Evolutionary conservation across 2,113 vertebrate species (phyloP).

Genomic region (Neogobius melanostomus): DNA sequence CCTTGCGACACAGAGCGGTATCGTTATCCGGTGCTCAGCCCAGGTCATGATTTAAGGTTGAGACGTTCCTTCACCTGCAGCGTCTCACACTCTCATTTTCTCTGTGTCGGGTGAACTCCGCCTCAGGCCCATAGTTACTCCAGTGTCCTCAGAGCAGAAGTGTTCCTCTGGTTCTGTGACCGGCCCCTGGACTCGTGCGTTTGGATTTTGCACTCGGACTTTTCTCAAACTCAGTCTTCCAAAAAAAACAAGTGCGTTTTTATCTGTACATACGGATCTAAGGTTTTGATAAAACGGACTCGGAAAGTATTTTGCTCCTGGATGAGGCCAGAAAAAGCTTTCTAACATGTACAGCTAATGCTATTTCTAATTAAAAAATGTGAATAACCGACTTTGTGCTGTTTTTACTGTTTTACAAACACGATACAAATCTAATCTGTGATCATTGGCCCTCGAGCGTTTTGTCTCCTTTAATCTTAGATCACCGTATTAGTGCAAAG

Average conservation of each 20-base stretch:
- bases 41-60: too few species aligned
- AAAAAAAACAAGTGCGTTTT: slow-evolving; percentile 50
- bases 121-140: too few species aligned
- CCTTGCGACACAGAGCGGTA: too few species aligned
- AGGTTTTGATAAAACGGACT: slow-evolving; percentile 82
- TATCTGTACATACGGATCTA: slow-evolving; percentile 71
- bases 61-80: too few species aligned
- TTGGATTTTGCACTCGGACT: slow-evolving; percentile 38
- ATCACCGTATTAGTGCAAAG: too few species aligned
- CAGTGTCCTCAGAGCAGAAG: too few species aligned
- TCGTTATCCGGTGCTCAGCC: too few species aligned
- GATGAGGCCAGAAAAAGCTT: slow-evolving; percentile 39
- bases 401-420: background rate
- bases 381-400: background rate
- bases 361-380: slow-evolving; percentile 66
- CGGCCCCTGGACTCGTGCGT: too few species aligned
- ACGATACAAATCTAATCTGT: background rate
- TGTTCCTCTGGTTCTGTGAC: background rate
- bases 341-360: slow-evolving; percentile 72
- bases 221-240: slow-evolving; percentile 43
- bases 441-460: too few species aligned
- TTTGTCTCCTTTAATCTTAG: too few species aligned
- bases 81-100: too few species aligned
- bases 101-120: too few species aligned
- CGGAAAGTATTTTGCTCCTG: slow-evolving; percentile 61